These are phyloP conservation scores for Drosophila yakuba DNA, from an alignment of 1,140 invertebrate genomes.

Conservation along the genomic window DNA sequence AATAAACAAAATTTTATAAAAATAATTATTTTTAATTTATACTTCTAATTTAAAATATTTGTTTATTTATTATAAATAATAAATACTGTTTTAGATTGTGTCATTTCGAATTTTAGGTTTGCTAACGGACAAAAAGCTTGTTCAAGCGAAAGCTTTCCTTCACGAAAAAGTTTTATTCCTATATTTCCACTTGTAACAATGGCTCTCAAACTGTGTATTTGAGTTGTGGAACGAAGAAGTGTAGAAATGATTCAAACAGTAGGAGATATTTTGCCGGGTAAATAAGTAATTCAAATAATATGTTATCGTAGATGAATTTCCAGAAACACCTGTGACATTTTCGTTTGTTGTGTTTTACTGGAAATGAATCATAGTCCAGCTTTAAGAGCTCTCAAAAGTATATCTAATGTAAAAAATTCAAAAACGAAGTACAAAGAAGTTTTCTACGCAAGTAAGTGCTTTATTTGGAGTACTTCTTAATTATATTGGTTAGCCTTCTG, in stretches of 20 bases:
- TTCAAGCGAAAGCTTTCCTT: conserved; percentile 24
- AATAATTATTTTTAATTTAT: no score
- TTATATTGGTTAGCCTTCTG: background rate
- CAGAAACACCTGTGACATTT: conserved; percentile 8
- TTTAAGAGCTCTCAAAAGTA: no score
- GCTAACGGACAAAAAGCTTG: conserved; percentile 22
- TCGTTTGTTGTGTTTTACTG: background rate
- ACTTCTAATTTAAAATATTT: background rate
- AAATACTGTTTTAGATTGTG: background rate
- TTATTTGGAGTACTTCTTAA: background rate
- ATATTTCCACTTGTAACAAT: conserved; percentile 4
- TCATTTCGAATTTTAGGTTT: no score
- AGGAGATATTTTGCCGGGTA: background rate
- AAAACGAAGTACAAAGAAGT: no score
- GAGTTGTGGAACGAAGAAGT: background rate
- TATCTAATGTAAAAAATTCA: no score
- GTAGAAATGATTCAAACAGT: conserved; percentile 1
- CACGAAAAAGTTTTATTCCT: conserved; percentile 12
- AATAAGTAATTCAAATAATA: conserved; percentile 19
- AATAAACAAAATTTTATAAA: background rate
- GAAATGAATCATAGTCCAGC: background rate
- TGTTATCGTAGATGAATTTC: background rate
- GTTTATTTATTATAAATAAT: background rate
- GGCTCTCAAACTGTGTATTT: conserved; percentile 25
- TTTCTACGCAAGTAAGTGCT: background rate